phyloP scores from a whole-genome alignment of 1,140 invertebrate species.

The Listronotus oregonensis region DNA sequence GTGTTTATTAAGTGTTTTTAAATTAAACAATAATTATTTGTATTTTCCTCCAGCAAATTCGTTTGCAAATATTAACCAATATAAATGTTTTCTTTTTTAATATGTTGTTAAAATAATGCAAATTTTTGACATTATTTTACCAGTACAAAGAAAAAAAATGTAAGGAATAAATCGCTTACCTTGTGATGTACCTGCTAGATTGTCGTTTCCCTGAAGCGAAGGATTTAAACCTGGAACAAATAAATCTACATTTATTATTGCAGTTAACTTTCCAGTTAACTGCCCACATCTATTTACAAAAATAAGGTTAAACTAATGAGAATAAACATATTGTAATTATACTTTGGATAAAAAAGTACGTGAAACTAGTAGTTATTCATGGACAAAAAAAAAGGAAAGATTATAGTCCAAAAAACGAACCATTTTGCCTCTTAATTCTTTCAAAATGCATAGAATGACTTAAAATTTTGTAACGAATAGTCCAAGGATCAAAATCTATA shows the following conservation, averaged over 20 bases:
- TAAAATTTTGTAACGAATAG: too few species aligned
- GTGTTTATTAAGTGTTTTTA: too few species aligned
- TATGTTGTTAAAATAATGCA: neutral
- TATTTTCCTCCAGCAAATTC: too few species aligned
- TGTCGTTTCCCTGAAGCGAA: constrained; percentile 68
- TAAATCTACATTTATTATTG: constrained; percentile 43
- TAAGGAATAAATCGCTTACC: constrained; percentile 66
- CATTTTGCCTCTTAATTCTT: too few species aligned
- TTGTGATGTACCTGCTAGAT: constrained; percentile 80
- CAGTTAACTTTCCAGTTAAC: constrained; percentile 48
- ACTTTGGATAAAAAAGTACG: too few species aligned
- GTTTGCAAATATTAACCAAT: constrained; percentile 5
- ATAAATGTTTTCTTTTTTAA: neutral
- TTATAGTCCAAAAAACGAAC: too few species aligned
- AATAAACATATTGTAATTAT: too few species aligned
- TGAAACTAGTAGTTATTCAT: too few species aligned
- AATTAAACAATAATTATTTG: too few species aligned
- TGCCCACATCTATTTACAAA: constrained; percentile 29
- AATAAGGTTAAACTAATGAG: neutral
- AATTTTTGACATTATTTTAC: neutral
- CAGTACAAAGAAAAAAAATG: constrained; percentile 10
- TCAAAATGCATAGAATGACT: too few species aligned
- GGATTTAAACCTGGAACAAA: constrained; percentile 67
- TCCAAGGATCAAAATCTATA: too few species aligned
- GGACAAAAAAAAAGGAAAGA: too few species aligned